Base-by-base conservation (phyloP, 2,797 vertebrate genomes). In the Cynodonichthys magdalenae region DNA sequence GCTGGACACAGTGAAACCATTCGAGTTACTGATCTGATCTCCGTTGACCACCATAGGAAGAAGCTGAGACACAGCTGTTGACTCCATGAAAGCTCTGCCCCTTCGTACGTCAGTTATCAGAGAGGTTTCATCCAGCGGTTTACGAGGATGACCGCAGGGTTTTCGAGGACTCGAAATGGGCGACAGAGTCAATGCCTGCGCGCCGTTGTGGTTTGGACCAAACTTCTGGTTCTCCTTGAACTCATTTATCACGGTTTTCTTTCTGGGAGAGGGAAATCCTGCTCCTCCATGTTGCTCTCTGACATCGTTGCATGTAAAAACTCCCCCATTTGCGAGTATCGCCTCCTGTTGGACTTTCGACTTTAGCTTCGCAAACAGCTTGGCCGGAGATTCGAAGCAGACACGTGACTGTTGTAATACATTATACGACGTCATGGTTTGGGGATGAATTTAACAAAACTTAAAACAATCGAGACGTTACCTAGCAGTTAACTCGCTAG, bases 281-380 rank as follows among this genome's bases (percentile, higher is more conserved):
- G 36, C 20, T 36, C 52, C 56, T 36, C 52, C 56, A 0, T 15
- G 20, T n/a, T 54, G 59, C 3, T 74, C 51, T 19, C 27, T 10
- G 1, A 17, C 11, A 1, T 64, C 31, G 0, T 46, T 50, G 28
- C 15, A 14, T 46, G 2, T 15, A 45, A 7, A 14, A n/a, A 12
- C 36, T 11, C 19, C 20, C 6, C 51, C 36, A 1, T 15, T 59
- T 5, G 31, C 46, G 51, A 29, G 55, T 57, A 34, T 15, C n/a
- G 42, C 34, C 28, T 88, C 74, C 42, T n/a, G 80, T 47, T 82
- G 68, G 6, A 93, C 81, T 70, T 85, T 92, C 2, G 85, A 87
- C 59, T 94, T 94, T 1, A 94, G 69, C 57, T 80, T 89, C 0
- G 93, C 92, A 63, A 94, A 94, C 0, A 93, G 71, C 61, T 91